Evolutionary conservation across 2,113 vertebrate genomes (phyloP), one percentile per base, ranked within the genome.

Genomic region (Callipepla californica): DNA sequence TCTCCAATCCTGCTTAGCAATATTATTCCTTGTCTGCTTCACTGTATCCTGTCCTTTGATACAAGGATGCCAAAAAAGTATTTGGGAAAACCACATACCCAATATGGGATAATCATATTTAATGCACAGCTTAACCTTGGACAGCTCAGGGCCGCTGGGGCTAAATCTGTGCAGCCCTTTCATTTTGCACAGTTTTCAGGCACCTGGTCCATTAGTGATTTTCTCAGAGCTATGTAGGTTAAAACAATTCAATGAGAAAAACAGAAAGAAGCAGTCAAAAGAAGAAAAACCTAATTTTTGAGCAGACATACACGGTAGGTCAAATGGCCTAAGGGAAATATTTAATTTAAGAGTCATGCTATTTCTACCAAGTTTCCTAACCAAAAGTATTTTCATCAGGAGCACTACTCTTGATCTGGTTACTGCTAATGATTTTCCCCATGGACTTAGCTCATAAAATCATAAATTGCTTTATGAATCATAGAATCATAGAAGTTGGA

Each of bases 351-450:
- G 87, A 84, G 55, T 67, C 79, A 66, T 74, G 74, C 53, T 89
- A 67, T 73, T 90, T 80, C 93, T 93, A 89, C 68, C 48, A 85
- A 94, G 85, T 94, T 97, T 95, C 40, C 79, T 68, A 68, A 72
- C 95, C 95, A 92, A 87, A 96, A 96, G 87, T 96, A 89, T 95
- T 94, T 95, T 87, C 92, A 51, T 77, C 95, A 94, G 90, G 90
- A 89, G 58, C 91, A 44, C 13, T 80, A 62, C 94, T 93, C 95
- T 96, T 80, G 70, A 95, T 93, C 91, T 92, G 75, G 73, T 93
- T 97, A 89, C 86, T 90, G 92, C 88, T 94, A 90, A 94, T 93
- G 89, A 79, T 94, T 97, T 96, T 94, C 95, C 89, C 92, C 85
- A 57, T 85, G 57, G 92, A 87, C 63, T 53, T 45, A 21, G 68